A percentile compares a stretch with the other conserved stretches of the same genome.
phyloP scores from a whole-genome alignment of 2,113 vertebrate species.

The Notiomystis cincta region DNA sequence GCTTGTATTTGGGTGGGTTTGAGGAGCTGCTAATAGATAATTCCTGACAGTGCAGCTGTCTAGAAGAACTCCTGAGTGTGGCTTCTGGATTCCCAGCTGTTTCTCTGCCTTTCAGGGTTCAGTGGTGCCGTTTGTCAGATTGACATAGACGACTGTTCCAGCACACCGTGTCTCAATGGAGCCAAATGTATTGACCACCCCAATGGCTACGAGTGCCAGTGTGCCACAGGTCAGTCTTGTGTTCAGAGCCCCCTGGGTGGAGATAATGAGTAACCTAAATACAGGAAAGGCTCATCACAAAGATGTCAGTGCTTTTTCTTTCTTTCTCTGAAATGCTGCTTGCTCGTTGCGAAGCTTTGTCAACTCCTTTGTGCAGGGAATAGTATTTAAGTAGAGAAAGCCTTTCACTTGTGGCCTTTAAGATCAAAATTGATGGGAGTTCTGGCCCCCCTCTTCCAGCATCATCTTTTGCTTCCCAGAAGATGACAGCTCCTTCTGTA shows the following conservation, averaged over 20 bases:
- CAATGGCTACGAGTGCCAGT: slow-evolving; percentile 92
- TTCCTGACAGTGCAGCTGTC: neutral
- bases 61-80: neutral
- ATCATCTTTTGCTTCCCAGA: neutral
- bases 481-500: neutral
- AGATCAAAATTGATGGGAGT: neutral
- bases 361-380: neutral
- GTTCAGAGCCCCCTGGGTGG: neutral
- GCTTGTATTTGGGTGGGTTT: neutral
- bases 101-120: slow-evolving; percentile 77
- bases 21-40: neutral
- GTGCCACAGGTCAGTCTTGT: slow-evolving; percentile 83
- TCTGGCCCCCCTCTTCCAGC: neutral
- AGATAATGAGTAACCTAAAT: fast-evolving
- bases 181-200: slow-evolving; percentile 92
- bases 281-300: neutral
- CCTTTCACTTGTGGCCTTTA: neutral
- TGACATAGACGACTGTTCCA: slow-evolving; percentile 93
- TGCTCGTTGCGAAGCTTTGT: neutral
- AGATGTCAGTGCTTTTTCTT: neutral
- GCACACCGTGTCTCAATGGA: slow-evolving; percentile 90
- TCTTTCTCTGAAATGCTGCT: neutral
- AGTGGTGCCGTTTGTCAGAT: slow-evolving; percentile 90
- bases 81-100: neutral
- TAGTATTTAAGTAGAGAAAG: neutral